Evolutionary conservation across 2,888 invertebrate genomes (phyloP), one percentile per base, ranked within the genome.

Genomic region (Lycaena phlaeas): DNA sequence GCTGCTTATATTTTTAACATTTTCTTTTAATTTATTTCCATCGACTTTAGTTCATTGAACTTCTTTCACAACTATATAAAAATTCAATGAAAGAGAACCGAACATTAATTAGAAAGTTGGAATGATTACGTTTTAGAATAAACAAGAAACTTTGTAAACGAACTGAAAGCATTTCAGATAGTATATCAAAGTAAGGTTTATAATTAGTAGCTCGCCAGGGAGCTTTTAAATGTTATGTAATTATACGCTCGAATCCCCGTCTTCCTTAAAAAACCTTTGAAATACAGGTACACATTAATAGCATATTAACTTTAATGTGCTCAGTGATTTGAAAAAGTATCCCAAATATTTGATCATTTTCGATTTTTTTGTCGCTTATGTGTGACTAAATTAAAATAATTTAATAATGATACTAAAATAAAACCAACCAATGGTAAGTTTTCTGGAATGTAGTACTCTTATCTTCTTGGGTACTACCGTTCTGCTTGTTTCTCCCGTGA

Each of bases 221-320:
- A 34, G 22, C 34, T 34, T 34, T 34, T 34, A 9, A 34, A 34
- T 34, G 34, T 34, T 34, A n/a, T 12, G 34, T 34, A 34, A 34
- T 34, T 31, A 22, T 34, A 18, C 31, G 22, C 18, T 34, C 12
- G 11, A 11, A 10, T 22, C 14, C 14, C 18, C 6, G 12, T 34
- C 22, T 17, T 12, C 34, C 22, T 7, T 22, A 22, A 31, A 18
- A 31, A 31, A 7, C 22, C 15, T 34, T 34, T 31, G 31, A 18
- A 9, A 5, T 17, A 22, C 18, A 22, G 34, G 34, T 34, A 18
- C 17, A 18, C 10, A 18, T 11, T 22, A 22, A 22, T 22, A 22
- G 9, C 22, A 2, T 22, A 22, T 22, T 22, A 30, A 34, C 22
- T 22, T 11, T 10, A 34, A 22, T 12, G 22, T 22, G 22, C 5